Conservation (phyloP, 2,113 vertebrate species). For the Anthoscopus minutus region DNA sequence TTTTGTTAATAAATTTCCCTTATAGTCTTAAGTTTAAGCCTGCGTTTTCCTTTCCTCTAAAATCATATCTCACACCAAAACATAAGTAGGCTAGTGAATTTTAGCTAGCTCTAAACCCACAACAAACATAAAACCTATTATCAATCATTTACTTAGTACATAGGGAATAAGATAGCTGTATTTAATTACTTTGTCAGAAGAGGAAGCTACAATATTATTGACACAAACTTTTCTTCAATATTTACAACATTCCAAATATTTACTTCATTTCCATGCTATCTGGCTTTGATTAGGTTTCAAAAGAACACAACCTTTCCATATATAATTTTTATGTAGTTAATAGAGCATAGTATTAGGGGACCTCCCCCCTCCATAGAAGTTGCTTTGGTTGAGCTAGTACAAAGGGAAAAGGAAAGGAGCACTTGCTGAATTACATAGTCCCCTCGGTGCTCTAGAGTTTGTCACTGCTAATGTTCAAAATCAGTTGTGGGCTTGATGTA, state of each 20-base stretch:
- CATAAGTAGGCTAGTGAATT: too few relatives aligned
- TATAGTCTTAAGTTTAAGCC: too few relatives aligned
- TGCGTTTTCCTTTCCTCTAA: too few relatives aligned
- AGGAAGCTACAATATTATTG: neutral
- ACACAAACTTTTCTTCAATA: neutral
- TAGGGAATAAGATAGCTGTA: neutral
- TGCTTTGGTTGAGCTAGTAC: neutral
- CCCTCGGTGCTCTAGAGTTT: neutral
- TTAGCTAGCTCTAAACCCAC: too few relatives aligned
- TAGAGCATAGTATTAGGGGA: neutral
- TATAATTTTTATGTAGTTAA: neutral
- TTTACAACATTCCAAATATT: too few relatives aligned
- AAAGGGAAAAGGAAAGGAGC: neutral
- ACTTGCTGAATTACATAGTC: neutral
- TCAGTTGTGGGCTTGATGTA: neutral
- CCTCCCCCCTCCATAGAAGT: rapidly evolving
- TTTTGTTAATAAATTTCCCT: too few relatives aligned
- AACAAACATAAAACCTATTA: neutral
- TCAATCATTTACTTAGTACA: neutral
- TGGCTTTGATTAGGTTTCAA: neutral
- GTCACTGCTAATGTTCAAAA: neutral
- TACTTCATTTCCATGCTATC: neutral
- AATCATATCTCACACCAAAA: too few relatives aligned
- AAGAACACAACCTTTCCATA: neutral
- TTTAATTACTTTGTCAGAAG: neutral